phyloP scores from a whole-genome alignment of 2,888 invertebrate species.

The Lapara coniferarum region DNA sequence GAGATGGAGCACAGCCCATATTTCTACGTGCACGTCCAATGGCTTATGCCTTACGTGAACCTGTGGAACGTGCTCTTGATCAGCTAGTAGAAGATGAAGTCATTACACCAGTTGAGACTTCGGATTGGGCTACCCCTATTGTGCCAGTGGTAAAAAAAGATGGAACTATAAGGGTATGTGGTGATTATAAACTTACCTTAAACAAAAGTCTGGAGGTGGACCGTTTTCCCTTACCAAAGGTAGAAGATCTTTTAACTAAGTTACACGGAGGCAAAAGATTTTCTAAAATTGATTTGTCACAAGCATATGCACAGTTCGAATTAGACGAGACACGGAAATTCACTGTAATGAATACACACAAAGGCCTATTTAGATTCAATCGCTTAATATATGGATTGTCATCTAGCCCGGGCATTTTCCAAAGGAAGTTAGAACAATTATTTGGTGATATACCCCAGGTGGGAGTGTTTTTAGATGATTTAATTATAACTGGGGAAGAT shows the following conservation, averaged over 20 bases:
- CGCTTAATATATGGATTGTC: neutral
- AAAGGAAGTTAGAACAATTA: neutral
- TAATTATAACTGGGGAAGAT: neutral
- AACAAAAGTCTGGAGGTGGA: constrained; percentile 43
- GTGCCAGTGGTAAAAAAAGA: constrained; percentile 42
- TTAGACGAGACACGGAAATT: neutral
- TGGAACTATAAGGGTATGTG: constrained; percentile 42
- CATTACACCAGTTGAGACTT: constrained; percentile 38
- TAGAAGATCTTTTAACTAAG: constrained; percentile 36
- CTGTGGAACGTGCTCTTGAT: constrained; percentile 36
- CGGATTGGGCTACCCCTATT: constrained; percentile 43
- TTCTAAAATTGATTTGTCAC: constrained; percentile 4
- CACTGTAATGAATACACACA: constrained; percentile 1
- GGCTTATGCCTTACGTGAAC: constrained; percentile 36
- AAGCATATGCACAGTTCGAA: neutral
- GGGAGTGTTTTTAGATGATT: constrained; percentile 1
- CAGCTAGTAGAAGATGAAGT: constrained; percentile 36
- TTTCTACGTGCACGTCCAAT: constrained; percentile 34
- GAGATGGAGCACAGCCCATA: constrained; percentile 32
- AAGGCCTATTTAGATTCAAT: neutral
- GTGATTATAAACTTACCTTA: constrained; percentile 41
- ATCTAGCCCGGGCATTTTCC: neutral
- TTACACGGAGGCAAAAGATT: constrained; percentile 31
- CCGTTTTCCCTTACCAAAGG: constrained; percentile 39
- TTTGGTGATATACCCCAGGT: neutral